Conservation (phyloP, 2,113 vertebrate species). For the Thymallus thymallus region DNA sequence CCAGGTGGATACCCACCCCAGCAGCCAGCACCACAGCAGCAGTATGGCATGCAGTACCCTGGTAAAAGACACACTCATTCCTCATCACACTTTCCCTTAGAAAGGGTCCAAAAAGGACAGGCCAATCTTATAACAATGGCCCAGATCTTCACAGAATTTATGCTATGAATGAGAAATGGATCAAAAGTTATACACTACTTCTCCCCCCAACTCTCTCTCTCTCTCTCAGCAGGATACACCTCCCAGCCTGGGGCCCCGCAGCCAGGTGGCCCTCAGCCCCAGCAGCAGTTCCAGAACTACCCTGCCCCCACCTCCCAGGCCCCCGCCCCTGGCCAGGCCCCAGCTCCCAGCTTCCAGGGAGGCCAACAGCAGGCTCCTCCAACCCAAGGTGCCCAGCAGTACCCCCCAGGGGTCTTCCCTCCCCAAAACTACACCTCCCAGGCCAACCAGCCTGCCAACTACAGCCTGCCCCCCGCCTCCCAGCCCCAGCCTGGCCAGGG, state of each 20-base stretch:
- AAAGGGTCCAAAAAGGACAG: too few species aligned
- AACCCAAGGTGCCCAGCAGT: constrained; percentile 84
- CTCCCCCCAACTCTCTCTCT: not conserved
- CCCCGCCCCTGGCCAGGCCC: constrained; percentile 71
- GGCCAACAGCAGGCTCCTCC: constrained; percentile 76
- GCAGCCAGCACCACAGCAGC: constrained; percentile 82
- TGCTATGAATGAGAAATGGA: too few species aligned
- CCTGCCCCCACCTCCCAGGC: constrained; percentile 82
- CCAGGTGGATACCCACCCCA: constrained; percentile 88
- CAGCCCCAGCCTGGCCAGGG: constrained; percentile 77
- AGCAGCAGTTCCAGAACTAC: constrained; percentile 85
- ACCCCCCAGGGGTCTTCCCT: constrained; percentile 83
- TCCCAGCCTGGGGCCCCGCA: constrained; percentile 82
- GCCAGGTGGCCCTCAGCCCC: constrained; percentile 68
- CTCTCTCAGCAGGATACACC: constrained; percentile 81
- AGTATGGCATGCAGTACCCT: constrained; percentile 92
- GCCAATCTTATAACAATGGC: too few species aligned
- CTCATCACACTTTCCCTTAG: too few species aligned
- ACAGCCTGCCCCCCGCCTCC: constrained; percentile 81
- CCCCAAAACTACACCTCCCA: constrained; percentile 91
- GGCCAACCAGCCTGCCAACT: constrained; percentile 84
- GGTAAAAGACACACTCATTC: constrained; percentile 81
- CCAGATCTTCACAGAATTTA: too few species aligned
- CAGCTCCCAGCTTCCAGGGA: constrained; percentile 75
- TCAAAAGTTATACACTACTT: not conserved